Base-by-base conservation (phyloP, 2,797 vertebrate genomes). In the Lates japonicus region DNA sequence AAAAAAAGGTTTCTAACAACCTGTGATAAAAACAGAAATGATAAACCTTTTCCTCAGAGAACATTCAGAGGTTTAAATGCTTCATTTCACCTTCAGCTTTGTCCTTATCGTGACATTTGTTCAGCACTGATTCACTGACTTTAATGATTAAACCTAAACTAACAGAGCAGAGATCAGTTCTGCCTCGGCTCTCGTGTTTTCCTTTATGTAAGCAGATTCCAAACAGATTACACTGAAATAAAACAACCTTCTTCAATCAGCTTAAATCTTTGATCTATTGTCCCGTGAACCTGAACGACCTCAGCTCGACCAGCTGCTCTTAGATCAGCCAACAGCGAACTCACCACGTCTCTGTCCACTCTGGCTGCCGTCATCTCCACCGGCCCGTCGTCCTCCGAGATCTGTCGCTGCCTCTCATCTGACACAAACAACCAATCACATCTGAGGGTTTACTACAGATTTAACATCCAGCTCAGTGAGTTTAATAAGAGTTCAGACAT, bases 331-430 rank as follows among this genome's bases (percentile, higher is more conserved):
- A 14, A 2, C 13, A 22, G 20, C 48, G 8, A n/a, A 92, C 96
- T 96, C 88, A 99, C 98, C 96, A 99, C 98, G 51, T 99, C 97
- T 85, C 97, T 91, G 94, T 99, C 98, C 57, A 99, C 96, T 17
- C 92, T 87, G 39, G 96, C 95, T 0, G 96, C 95, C 0, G 92
- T 92, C 95, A 96, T 95, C 89, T 98, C 97, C 17, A 91, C 87
- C 0, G 95, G 90, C 37, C 95, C 95, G 20, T 95, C 96, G 9
- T 95, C 94, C 22, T 96, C 96, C 0, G 82, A 78, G 58, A 93
- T 87, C 17, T 68, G 93, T 11, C 83, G 92, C 13, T 92, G 91
- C 55, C 93, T 95, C 80, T 97, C 97, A 80, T 94, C 97, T 98
- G 87, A 9, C 6, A 25, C 29, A 52, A 5, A 55, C 0, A 17